Evolutionary conservation across 2,888 invertebrate species (phyloP).

Genomic region (Entomobrya multifasciata): DNA sequence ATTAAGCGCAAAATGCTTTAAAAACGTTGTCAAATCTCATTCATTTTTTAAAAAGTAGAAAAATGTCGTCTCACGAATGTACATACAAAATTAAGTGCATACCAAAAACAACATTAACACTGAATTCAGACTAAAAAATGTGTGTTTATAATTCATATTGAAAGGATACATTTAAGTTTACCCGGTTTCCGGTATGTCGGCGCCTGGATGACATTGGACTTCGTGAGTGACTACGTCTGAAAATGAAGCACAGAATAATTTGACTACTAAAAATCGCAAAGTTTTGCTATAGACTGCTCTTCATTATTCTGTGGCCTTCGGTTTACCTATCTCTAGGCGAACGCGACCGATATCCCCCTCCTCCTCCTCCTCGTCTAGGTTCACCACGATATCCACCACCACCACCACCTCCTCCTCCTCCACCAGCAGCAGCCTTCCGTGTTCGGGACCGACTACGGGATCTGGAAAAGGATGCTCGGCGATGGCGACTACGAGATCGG

Average conservation of each 20-base stretch:
- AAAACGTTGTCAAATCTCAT: too few species aligned
- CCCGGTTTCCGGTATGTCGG: slow-evolving; percentile 69
- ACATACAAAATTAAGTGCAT: too few species aligned
- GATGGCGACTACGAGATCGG: slow-evolving; percentile 62
- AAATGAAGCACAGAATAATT: too few species aligned
- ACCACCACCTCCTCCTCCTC: neutral
- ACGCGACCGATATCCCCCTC: slow-evolving; percentile 73
- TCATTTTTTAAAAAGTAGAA: too few species aligned
- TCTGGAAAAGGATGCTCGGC: slow-evolving; percentile 66
- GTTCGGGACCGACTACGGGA: slow-evolving; percentile 74
- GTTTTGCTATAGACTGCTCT: too few species aligned
- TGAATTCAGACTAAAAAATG: too few species aligned
- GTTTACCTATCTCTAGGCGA: slow-evolving; percentile 77
- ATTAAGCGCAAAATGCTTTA: too few species aligned
- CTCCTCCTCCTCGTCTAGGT: slow-evolving; percentile 22
- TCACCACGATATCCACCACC: neutral
- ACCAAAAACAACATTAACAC: too few species aligned
- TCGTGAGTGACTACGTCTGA: slow-evolving; percentile 74
- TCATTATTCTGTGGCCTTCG: too few species aligned
- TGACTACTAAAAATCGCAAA: too few species aligned
- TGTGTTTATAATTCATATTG: too few species aligned
- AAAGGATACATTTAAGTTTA: neutral
- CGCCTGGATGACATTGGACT: slow-evolving; percentile 77
- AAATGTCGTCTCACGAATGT: too few species aligned
- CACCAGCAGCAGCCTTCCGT: slow-evolving; percentile 49